Conservation (phyloP, 2,888 invertebrate genomes). For the Diabrotica balteata region DNA sequence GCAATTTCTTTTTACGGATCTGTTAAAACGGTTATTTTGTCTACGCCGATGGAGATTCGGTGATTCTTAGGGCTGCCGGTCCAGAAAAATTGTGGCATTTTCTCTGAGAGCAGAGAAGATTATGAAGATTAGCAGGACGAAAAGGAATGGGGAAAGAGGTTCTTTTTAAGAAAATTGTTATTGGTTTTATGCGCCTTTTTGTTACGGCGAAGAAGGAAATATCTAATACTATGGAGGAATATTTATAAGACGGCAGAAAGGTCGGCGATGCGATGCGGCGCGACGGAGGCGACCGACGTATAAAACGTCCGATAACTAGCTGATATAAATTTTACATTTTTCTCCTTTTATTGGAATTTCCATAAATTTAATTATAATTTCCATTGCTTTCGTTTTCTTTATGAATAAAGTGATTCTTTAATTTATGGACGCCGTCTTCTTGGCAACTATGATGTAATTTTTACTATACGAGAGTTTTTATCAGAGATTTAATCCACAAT, state of each 20-base stretch:
- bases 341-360: too few species aligned
- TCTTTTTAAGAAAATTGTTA: conserved; percentile 13
- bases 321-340: too few species aligned
- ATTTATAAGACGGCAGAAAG: background rate
- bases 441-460: too few species aligned
- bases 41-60: conserved; percentile 8
- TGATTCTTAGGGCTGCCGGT: conserved; percentile 12
- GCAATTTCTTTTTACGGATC: conserved; percentile 9
- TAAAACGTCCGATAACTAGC: too few species aligned
- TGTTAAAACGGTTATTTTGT: conserved; percentile 16
- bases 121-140: conserved; percentile 19
- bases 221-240: background rate
- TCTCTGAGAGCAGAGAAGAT: conserved; percentile 8
- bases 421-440: too few species aligned
- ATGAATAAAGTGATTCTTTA: too few species aligned
- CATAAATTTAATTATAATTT: too few species aligned
- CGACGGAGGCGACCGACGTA: too few species aligned
- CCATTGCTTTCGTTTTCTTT: too few species aligned
- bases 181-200: conserved; percentile 3
- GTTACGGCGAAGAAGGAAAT: background rate
- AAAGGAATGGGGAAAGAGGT: conserved; percentile 17
- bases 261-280: too few species aligned
- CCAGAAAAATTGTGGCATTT: conserved; percentile 15
- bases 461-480: too few species aligned
- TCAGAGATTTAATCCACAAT: too few species aligned